phyloP scores from a whole-genome alignment of 1,140 invertebrate genomes.

The Papilio polytes region DNA sequence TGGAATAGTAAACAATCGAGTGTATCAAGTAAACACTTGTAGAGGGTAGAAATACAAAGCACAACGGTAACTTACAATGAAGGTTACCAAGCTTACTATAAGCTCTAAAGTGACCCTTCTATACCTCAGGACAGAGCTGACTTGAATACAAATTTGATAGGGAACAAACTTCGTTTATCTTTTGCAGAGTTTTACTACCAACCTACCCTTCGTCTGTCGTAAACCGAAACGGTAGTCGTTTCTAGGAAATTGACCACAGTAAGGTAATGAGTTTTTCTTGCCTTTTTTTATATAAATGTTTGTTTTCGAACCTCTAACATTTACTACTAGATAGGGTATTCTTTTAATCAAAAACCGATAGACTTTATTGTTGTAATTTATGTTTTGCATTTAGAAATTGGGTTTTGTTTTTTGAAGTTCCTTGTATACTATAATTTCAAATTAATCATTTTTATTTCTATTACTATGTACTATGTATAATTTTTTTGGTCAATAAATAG shows the following conservation, averaged over 20 bases:
- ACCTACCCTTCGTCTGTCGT: conserved; percentile 59
- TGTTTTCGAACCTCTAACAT: conserved; percentile 4
- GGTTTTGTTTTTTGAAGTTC: not conserved
- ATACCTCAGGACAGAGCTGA: conserved; percentile 47
- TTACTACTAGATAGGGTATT: not conserved
- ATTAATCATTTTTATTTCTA: no score
- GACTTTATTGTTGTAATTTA: not conserved
- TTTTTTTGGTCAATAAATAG: no score
- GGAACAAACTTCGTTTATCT: conserved; percentile 57
- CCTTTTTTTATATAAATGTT: conserved; percentile 10
- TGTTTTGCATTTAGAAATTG: not conserved
- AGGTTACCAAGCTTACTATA: not conserved
- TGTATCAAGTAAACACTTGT: not conserved
- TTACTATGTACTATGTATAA: not conserved
- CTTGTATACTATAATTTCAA: not conserved
- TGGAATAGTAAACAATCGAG: not conserved
- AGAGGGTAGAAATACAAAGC: not conserved
- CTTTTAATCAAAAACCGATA: conserved; percentile 2
- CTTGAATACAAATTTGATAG: conserved; percentile 61
- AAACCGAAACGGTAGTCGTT: conserved; percentile 46
- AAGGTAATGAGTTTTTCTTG: conserved; percentile 33
- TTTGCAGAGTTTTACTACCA: conserved; percentile 61
- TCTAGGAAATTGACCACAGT: conserved; percentile 36
- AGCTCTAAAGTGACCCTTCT: conserved; percentile 46
- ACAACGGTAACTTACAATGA: conserved; percentile 27